Percentiles rank a stretch among this genome's conserved stretches.
phyloP scores from a whole-genome alignment of 2,113 vertebrate genomes.

The Mellivora capensis region DNA sequence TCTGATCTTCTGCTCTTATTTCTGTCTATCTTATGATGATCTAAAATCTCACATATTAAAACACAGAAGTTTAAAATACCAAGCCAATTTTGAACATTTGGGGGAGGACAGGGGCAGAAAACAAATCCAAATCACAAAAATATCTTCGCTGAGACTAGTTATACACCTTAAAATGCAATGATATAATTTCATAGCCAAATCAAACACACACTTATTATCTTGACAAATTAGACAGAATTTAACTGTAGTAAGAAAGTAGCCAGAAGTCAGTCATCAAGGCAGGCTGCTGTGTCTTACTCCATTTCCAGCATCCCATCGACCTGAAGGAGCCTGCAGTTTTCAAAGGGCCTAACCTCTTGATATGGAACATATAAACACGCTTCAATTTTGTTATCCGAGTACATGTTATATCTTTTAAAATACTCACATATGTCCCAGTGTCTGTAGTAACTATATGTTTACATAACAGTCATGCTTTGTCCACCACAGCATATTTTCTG shows the following conservation, averaged over 20 bases:
- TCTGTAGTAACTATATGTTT: slow-evolving; percentile 79
- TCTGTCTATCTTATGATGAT: background rate
- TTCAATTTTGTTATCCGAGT: slow-evolving; percentile 28
- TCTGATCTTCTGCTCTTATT: background rate
- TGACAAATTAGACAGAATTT: slow-evolving; percentile 4
- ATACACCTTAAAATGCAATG: background rate
- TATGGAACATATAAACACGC: background rate
- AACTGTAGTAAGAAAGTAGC: background rate
- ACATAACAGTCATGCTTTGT: slow-evolving; percentile 74
- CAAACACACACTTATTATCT: background rate
- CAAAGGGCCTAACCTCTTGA: background rate
- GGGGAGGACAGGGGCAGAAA: background rate
- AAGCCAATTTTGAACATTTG: background rate
- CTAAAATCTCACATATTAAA: background rate
- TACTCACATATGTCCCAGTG: slow-evolving; percentile 47
- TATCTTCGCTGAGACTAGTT: background rate
- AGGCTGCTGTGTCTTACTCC: background rate
- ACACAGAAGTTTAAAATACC: background rate
- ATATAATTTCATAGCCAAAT: background rate
- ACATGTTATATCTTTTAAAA: slow-evolving; percentile 65
- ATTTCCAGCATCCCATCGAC: background rate
- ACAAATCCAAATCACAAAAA: background rate
- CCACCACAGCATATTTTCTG: slow-evolving; percentile 64
- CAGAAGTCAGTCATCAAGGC: background rate
- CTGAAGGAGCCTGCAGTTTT: background rate